Conservation (phyloP, 1,140 invertebrate genomes). For the Ostrea edulis region DNA sequence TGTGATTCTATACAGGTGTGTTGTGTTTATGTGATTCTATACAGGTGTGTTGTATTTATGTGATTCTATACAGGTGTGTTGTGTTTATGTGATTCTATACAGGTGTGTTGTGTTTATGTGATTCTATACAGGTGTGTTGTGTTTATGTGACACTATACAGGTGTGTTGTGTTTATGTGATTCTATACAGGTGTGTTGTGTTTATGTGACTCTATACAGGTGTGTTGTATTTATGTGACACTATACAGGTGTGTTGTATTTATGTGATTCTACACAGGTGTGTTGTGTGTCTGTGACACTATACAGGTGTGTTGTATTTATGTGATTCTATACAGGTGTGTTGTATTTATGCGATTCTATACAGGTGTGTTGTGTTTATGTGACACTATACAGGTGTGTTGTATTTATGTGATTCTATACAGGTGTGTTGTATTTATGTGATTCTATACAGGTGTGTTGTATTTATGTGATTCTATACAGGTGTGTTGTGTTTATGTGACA, state of each 20-base stretch:
- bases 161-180: neutral
- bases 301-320: neutral
- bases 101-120: neutral
- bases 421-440: neutral
- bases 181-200: neutral
- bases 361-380: too few relatives aligned
- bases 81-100: too few relatives aligned
- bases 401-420: neutral
- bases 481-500: constrained; percentile 62
- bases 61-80: neutral
- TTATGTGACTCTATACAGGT: too few relatives aligned
- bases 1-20: neutral
- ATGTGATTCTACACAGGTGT: too few relatives aligned
- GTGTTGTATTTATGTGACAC: too few relatives aligned
- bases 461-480: neutral
- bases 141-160: neutral
- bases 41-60: too few relatives aligned
- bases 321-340: neutral
- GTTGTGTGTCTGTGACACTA: too few relatives aligned
- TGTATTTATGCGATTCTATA: neutral
- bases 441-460: too few relatives aligned
- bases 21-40: too few relatives aligned
- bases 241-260: neutral
- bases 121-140: too few relatives aligned
- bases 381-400: neutral